Evolutionary conservation across 2,113 vertebrate species (phyloP), one percentile per base, ranked within the genome.

Genomic region (Cynoglossus semilaevis): DNA sequence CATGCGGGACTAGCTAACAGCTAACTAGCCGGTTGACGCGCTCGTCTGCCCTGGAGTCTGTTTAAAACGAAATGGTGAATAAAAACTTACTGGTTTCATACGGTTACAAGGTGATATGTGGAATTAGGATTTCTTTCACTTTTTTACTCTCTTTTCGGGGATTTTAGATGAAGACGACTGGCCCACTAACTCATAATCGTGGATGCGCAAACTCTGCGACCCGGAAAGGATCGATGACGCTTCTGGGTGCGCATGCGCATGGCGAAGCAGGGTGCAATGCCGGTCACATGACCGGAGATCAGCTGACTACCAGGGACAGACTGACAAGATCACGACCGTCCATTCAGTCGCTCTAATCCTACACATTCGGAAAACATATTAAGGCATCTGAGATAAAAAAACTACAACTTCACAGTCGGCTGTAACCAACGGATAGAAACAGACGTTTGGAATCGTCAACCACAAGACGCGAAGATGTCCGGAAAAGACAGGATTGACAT

Each of bases 401-500:
- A n/a, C n/a, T n/a, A n/a, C n/a, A n/a, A n/a, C n/a, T n/a, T n/a
- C 5, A 0, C 42, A 12, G 2, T 63, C 35, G 1, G 11, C 50
- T 52, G 45, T 1, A 47, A 5, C n/a, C 14, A 43, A 43, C 7
- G 8, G 6, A 35, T 44, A 10, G 35, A 1, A 62, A 50, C 14
- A 47, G 15, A 61, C 68, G 4, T 17, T 9, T 6, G 1, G 13
- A 16, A 41, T 18, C 22, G 46, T 74, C 74, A 59, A 82, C 51
- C 58, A 43, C 75, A 80, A 41, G 36, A 65, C 80, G 89, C 63
- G 54, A 97, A 79, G 71, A 99, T 98, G 96, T 97, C 96, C 61
- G 92, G 90, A 77, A 99, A 98, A 85, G 96, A 99, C 6, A 89
- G 95, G 85, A 95, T 99, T 84, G 96, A 99, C 83, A 77, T 99